Conservation (phyloP, 2,797 vertebrate species). For the Tiaroga cobitis region DNA sequence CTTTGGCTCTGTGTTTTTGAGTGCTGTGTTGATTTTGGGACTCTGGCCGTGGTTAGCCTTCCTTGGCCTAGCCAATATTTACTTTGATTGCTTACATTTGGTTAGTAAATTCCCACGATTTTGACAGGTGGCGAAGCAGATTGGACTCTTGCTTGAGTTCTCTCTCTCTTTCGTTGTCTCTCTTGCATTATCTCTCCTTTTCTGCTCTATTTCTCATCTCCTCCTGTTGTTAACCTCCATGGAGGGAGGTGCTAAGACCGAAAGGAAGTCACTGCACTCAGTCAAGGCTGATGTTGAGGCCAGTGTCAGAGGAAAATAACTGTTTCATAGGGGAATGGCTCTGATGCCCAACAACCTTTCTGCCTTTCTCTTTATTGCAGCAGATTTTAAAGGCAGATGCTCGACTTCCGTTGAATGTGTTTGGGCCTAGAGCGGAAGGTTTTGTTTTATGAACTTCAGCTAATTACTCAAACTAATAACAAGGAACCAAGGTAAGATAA, state of each 20-base stretch:
- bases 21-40: slow-evolving; percentile 60
- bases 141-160: slow-evolving; percentile 25
- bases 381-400: slow-evolving; percentile 8
- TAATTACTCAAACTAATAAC: slow-evolving; percentile 22
- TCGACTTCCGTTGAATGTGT: not conserved
- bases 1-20: slow-evolving; percentile 50
- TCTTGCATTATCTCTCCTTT: slow-evolving; percentile 17
- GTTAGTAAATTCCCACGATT: slow-evolving; percentile 59
- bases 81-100: slow-evolving; percentile 54
- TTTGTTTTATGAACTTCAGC: slow-evolving; percentile 12
- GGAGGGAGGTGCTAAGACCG: not conserved
- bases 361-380: slow-evolving; percentile 4
- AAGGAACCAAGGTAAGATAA: not conserved
- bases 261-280: slow-evolving; percentile 9
- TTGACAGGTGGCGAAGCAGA: slow-evolving; percentile 32
- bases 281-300: not conserved
- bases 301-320: not conserved
- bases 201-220: slow-evolving; percentile 25
- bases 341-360: not conserved
- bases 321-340: not conserved
- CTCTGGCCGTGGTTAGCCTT: slow-evolving; percentile 48
- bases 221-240: not conserved
- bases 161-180: not conserved
- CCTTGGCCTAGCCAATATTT: slow-evolving; percentile 44
- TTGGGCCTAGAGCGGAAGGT: not conserved